Evolutionary conservation across 2,888 invertebrate genomes (phyloP), one percentile per base, ranked within the genome.

Genomic region (Pteria penguin): DNA sequence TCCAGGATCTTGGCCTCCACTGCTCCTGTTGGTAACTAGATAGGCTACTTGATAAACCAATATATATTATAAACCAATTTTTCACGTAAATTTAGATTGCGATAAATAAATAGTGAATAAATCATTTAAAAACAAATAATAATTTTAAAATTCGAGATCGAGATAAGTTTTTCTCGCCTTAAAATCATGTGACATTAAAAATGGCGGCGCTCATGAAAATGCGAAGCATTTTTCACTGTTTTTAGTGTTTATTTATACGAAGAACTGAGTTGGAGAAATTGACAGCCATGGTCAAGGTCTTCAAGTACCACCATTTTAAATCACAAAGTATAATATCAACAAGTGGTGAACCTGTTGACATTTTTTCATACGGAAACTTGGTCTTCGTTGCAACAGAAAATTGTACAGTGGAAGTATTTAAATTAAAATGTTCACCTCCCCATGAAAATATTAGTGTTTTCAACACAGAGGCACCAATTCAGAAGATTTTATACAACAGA

Each of bases 381-480:
- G 91, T 95, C 2, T 92, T 95, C 18, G 91, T 95, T 24, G 95
- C 95, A 4, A 90, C 89, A 0, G 90, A 94, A 32, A 93, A 94
- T 3, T 94, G 94, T 82, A 94, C 80, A n/a, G 83, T 91, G n/a
- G 86, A 88, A 80, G 89, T 95, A 0, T 93, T 94, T 84, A 94
- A 94, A 84, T 87, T 95, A 63, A 90, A 91, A 60, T 72, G 29
- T n/a, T 29, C 61, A n/a, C 32, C 67, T 3, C 62, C 61, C 4
- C 29, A 63, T n/a, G 45, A 36, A n/a, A 74, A 91, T 68, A 90
- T 94, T 4, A 94, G 95, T 82, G 93, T 94, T 0, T 95, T 96
- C 88, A 95, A 95, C 0, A 96, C 96, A 0, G 95, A 96, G 0
- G 96, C 96, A 82, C 94, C 95, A 85, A 95, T 95, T 4, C 93